Conservation (phyloP, 2,888 invertebrate species). For the Buathra laborator region DNA sequence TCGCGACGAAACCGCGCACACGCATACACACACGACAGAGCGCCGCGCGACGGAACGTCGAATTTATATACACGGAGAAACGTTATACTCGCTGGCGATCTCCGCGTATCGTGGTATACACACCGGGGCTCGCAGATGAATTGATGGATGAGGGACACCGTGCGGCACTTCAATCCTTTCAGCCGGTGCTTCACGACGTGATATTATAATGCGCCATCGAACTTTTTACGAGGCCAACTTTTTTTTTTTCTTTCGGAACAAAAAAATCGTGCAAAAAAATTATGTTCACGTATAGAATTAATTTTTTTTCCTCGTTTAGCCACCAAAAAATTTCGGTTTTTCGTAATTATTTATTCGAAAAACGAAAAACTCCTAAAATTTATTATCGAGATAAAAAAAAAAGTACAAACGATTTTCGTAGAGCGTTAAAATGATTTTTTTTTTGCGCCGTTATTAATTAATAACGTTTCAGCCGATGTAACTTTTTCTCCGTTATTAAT, state of each 20-base stretch:
- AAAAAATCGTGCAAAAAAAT: neutral
- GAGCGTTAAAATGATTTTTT: too few relatives aligned
- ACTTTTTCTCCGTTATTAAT: too few relatives aligned
- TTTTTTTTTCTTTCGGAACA: neutral
- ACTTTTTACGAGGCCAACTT: constrained; percentile 7
- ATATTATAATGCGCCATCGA: constrained; percentile 35
- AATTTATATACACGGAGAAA: constrained; percentile 25
- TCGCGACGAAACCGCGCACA: constrained; percentile 60
- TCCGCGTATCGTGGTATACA: constrained; percentile 31
- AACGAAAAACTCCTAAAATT: too few relatives aligned
- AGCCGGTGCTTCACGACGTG: constrained; percentile 41
- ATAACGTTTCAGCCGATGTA: too few relatives aligned
- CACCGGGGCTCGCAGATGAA: constrained; percentile 48
- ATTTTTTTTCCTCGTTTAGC: too few relatives aligned
- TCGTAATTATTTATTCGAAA: too few relatives aligned
- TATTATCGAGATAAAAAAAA: too few relatives aligned
- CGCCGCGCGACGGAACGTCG: neutral
- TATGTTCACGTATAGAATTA: too few relatives aligned
- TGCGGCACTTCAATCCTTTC: constrained; percentile 63
- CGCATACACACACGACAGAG: constrained; percentile 10
- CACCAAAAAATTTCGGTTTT: neutral
- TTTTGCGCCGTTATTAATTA: too few relatives aligned
- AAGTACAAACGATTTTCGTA: too few relatives aligned
- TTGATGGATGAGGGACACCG: constrained; percentile 60
- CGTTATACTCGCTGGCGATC: constrained; percentile 18